Percentiles rank a stretch among this genome's conserved stretches.
Conservation (phyloP, 2,888 invertebrate species). For the Dione juno region DNA sequence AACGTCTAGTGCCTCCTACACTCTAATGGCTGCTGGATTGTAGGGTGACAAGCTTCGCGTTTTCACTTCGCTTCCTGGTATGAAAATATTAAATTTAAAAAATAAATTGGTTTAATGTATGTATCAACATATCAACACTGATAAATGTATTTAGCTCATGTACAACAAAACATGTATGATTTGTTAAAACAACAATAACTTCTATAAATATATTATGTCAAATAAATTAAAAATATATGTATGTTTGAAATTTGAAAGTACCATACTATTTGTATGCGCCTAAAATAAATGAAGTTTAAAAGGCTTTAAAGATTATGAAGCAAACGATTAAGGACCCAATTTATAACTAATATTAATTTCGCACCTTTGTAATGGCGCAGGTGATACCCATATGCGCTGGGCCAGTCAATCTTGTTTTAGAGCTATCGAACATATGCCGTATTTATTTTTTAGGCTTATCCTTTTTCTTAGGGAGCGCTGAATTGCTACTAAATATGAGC, state of each 20-base stretch:
- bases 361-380: constrained; percentile 47
- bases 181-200: neutral
- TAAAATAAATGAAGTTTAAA: constrained; percentile 15
- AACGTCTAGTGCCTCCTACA: constrained; percentile 39
- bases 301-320: constrained; percentile 23
- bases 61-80: constrained; percentile 18
- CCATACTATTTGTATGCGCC: neutral
- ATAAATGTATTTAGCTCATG: neutral
- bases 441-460: constrained; percentile 30
- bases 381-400: constrained; percentile 44
- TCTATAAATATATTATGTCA: neutral
- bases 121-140: neutral
- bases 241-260: neutral
- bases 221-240: neutral
- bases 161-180: neutral
- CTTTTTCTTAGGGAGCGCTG: constrained; percentile 32
- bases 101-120: constrained; percentile 7
- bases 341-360: constrained; percentile 45
- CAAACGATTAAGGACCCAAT: constrained; percentile 31
- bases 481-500: constrained; percentile 35
- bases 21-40: constrained; percentile 40
- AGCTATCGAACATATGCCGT: constrained; percentile 30
- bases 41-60: constrained; percentile 34
- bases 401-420: constrained; percentile 41
- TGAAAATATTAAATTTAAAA: neutral